phyloP scores from a whole-genome alignment of 2,888 invertebrate genomes.

The Petrolisthes manimaculis region DNA sequence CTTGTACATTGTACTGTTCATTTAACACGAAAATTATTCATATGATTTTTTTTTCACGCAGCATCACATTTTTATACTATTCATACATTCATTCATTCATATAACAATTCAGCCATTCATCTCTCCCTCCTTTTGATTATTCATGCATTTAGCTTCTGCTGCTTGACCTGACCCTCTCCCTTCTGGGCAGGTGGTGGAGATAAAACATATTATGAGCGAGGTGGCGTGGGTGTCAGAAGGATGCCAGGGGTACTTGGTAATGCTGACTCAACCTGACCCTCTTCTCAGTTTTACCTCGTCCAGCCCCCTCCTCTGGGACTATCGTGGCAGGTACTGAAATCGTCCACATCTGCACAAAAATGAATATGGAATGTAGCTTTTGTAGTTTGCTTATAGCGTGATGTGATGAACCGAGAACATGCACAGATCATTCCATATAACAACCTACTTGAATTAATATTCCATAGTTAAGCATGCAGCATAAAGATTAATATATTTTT shows the following conservation, averaged over 20 bases:
- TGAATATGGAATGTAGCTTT: neutral
- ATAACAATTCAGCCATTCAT: neutral
- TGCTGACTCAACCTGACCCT: neutral
- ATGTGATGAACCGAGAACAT: too few species aligned
- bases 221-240: conserved; percentile 1
- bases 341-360: neutral
- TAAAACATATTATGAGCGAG: neutral
- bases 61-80: too few species aligned
- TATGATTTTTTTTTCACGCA: neutral
- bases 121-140: neutral
- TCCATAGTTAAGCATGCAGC: too few species aligned
- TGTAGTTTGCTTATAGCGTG: too few species aligned
- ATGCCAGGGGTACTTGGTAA: conserved; percentile 4
- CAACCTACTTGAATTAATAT: too few species aligned
- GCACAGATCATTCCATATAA: too few species aligned
- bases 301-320: conserved; percentile 6
- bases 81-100: neutral
- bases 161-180: too few species aligned
- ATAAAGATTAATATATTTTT: neutral
- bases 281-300: neutral
- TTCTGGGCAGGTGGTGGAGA: neutral
- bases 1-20: neutral
- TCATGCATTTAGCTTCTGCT: neutral
- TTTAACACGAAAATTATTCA: neutral
- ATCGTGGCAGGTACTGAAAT: conserved; percentile 12